Percentiles rank a stretch among this genome's conserved stretches.
Evolutionary conservation across 2,113 vertebrate genomes (phyloP).

Genomic region (Shinisaurus crocodilurus): DNA sequence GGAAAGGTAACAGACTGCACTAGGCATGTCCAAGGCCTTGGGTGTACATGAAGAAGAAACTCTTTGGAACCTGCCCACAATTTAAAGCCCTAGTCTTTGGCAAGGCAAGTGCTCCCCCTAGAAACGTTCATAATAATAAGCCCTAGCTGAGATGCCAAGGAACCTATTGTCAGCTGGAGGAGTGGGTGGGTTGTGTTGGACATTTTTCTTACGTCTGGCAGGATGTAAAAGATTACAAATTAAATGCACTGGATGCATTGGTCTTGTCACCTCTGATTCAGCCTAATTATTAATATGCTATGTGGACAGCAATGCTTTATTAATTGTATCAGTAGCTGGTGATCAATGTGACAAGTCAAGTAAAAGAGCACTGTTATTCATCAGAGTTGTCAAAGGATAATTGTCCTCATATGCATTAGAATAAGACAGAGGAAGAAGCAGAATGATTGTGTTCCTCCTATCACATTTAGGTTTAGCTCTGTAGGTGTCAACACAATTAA

Average conservation of each 20-base stretch:
- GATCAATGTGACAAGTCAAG: slow-evolving; percentile 73
- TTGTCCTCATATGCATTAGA: slow-evolving; percentile 68
- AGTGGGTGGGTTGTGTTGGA: slow-evolving; percentile 28
- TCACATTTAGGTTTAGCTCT: slow-evolving; percentile 31
- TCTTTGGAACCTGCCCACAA: background rate
- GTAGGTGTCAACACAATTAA: slow-evolving; percentile 46
- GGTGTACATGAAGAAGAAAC: slow-evolving; percentile 8
- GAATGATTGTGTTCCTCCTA: slow-evolving; percentile 34
- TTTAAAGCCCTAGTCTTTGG: slow-evolving; percentile 11
- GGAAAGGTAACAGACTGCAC: too few species aligned
- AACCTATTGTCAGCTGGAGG: slow-evolving; percentile 14
- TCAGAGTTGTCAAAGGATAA: slow-evolving; percentile 69
- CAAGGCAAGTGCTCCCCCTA: background rate
- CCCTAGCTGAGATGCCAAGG: slow-evolving; percentile 28
- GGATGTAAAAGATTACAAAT: slow-evolving; percentile 56
- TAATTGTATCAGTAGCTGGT: slow-evolving; percentile 70
- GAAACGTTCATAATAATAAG: too few species aligned
- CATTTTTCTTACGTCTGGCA: slow-evolving; percentile 45
- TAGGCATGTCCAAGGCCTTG: background rate
- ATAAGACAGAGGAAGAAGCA: slow-evolving; percentile 47
- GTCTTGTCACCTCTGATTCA: slow-evolving; percentile 53
- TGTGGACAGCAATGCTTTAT: slow-evolving; percentile 62
- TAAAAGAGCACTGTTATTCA: slow-evolving; percentile 69
- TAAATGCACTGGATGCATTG: slow-evolving; percentile 48
- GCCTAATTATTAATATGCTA: slow-evolving; percentile 64